These are phyloP conservation scores for Chelonia mydas DNA, from an alignment of 2,797 vertebrate species.

Conservation along the genomic window DNA sequence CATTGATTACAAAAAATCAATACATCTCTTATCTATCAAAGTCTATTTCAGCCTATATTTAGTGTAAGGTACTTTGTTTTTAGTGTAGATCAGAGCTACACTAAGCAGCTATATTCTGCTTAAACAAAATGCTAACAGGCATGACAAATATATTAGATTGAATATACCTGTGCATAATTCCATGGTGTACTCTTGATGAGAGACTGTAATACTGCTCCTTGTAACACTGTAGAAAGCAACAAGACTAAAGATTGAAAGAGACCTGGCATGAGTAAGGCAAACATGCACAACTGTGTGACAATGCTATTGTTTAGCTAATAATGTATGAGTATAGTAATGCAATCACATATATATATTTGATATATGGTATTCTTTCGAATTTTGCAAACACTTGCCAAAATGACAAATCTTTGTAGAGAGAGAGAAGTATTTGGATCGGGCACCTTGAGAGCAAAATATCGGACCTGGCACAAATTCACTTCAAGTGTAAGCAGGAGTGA, in stretches of 20 bases:
- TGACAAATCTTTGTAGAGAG: background rate
- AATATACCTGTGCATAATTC: background rate
- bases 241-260: background rate
- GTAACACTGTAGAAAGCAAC: background rate
- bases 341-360: background rate
- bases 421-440: background rate
- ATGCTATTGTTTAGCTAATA: slow-evolving; percentile 18
- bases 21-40: background rate
- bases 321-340: background rate
- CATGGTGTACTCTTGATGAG: background rate
- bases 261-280: background rate
- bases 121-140: background rate
- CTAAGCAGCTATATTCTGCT: background rate
- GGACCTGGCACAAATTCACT: background rate
- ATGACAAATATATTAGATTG: background rate
- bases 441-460: background rate
- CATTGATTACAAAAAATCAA: background rate
- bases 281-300: background rate
- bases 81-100: slow-evolving; percentile 1
- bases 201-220: background rate
- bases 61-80: background rate
- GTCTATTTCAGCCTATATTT: background rate
- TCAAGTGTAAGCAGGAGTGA: background rate
- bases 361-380: background rate
- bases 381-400: background rate